These are phyloP conservation scores for Pogonophryne albipinna DNA, from an alignment of 2,797 vertebrate species.

Conservation along the genomic window DNA sequence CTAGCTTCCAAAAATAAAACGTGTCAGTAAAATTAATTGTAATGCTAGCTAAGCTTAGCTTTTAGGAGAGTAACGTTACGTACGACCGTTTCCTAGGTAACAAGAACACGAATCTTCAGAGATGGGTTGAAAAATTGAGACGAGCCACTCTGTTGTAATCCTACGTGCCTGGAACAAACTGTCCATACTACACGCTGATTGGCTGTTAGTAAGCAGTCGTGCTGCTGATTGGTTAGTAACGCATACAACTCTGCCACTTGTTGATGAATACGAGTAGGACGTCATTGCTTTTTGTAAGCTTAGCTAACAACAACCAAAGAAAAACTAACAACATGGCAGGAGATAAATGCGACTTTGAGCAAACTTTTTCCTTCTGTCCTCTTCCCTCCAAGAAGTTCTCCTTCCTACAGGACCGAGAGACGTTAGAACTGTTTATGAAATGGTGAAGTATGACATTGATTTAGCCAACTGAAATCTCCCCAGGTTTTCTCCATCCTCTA, in stretches of 20 bases:
- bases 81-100: conserved; percentile 60
- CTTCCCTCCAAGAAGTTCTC: conserved; percentile 63
- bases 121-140: fast-evolving
- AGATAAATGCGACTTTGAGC: conserved; percentile 46
- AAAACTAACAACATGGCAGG: conserved; percentile 60
- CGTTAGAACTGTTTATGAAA: conserved; percentile 73
- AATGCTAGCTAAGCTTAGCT: neutral
- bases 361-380: conserved; percentile 67
- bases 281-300: fast-evolving
- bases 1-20: neutral
- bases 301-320: neutral
- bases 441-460: conserved; percentile 70
- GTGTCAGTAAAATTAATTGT: neutral
- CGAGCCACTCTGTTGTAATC: neutral
- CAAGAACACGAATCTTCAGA: conserved; percentile 14
- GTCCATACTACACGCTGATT: neutral
- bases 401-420: conserved; percentile 71
- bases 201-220: conserved; percentile 12
- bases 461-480: neutral
- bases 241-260: neutral
- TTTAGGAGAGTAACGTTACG: neutral
- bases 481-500: fast-evolving
- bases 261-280: neutral
- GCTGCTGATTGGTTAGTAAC: conserved; percentile 33
- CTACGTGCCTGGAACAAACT: neutral